Evolutionary conservation across 2,113 vertebrate genomes (phyloP).

Genomic region (Cairina moschata): DNA sequence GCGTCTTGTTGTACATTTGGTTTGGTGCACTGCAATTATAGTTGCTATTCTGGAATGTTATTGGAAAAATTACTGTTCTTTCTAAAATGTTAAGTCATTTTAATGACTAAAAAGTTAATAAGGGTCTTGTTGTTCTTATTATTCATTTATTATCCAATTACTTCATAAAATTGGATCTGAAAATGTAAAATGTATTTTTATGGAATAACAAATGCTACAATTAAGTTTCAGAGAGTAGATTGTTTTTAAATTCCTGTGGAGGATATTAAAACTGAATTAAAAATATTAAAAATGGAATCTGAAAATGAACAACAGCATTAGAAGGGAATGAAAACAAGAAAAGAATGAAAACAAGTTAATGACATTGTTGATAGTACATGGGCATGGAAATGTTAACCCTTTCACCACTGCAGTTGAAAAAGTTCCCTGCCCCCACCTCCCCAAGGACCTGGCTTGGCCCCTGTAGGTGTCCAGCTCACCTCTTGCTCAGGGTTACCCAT

Average conservation of each 20-base stretch:
- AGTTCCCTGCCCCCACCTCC: not conserved
- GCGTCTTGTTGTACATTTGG: not conserved
- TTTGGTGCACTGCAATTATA: not conserved
- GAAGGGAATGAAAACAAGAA: slow-evolving; percentile 9
- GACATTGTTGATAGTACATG: not conserved
- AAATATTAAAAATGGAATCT: slow-evolving; percentile 47
- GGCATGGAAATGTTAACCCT: slow-evolving; percentile 6
- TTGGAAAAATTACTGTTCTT: slow-evolving; percentile 42
- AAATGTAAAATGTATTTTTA: slow-evolving; percentile 36
- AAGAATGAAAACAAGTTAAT: slow-evolving; percentile 43
- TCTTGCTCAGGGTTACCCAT: not conserved
- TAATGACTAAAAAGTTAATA: slow-evolving; percentile 39
- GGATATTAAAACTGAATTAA: slow-evolving; percentile 51
- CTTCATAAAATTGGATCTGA: slow-evolving; percentile 31
- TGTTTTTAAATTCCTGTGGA: slow-evolving; percentile 58
- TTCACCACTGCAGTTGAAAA: not conserved
- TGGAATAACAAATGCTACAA: slow-evolving; percentile 20
- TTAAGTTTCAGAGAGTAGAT: slow-evolving; percentile 18
- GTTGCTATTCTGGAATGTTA: not conserved
- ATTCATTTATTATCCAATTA: slow-evolving; percentile 56
- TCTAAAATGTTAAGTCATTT: slow-evolving; percentile 33
- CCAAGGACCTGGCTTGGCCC: not conserved
- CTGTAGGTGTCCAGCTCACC: not conserved
- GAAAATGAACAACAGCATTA: slow-evolving; percentile 42
- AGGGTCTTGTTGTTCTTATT: slow-evolving; percentile 26